Conservation (phyloP, 2,888 invertebrate species). For the Melipona beecheii region DNA sequence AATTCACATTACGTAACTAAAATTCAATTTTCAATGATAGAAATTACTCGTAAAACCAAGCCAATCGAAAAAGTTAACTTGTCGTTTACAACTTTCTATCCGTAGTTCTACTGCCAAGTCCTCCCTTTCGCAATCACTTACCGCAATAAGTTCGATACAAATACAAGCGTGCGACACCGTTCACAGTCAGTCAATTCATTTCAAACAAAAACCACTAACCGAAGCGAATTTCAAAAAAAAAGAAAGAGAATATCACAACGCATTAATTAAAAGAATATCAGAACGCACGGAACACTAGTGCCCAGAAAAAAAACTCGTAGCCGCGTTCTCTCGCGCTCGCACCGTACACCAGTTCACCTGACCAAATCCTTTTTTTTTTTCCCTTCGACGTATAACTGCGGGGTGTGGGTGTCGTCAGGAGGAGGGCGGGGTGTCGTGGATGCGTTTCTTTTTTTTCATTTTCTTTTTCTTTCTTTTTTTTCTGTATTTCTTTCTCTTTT, state of each 20-base stretch:
- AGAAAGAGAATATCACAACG: too few relatives aligned
- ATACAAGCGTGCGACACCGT: background rate
- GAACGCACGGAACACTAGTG: background rate
- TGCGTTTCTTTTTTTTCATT: background rate
- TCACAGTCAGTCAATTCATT: background rate
- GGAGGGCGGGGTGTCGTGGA: slow-evolving; percentile 4
- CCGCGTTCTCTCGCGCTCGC: slow-evolving; percentile 48
- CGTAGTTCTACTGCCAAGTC: background rate
- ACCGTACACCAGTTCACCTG: slow-evolving; percentile 56
- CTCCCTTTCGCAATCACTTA: background rate
- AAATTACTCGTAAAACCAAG: background rate
- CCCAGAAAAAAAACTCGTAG: slow-evolving; percentile 5
- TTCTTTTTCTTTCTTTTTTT: too few relatives aligned
- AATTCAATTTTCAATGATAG: background rate
- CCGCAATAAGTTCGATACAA: too few relatives aligned
- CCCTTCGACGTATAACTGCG: background rate
- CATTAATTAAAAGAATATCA: too few relatives aligned
- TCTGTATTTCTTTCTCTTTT: too few relatives aligned
- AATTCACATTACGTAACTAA: too few relatives aligned
- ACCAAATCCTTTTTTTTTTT: slow-evolving; percentile 5
- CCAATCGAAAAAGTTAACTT: too few relatives aligned
- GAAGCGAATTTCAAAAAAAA: background rate
- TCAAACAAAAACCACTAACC: background rate
- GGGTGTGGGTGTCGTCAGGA: slow-evolving; percentile 3
- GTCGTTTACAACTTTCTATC: background rate